Evolutionary conservation across 2,888 invertebrate genomes (phyloP).

Genomic region (Liposcelis brunnea): DNA sequence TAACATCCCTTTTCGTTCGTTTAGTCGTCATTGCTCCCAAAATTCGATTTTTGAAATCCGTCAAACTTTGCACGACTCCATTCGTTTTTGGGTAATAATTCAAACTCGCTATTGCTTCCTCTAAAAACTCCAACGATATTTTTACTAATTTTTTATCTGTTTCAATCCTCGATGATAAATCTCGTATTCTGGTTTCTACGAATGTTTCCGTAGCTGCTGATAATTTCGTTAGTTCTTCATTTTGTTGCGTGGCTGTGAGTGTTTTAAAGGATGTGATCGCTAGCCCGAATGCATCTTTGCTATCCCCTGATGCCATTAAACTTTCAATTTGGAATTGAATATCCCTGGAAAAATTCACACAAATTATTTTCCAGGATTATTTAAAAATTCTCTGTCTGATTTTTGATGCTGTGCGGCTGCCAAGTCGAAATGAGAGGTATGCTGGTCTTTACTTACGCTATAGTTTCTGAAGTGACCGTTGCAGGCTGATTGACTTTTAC

Average conservation of each 20-base stretch:
- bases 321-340: background rate
- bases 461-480: background rate
- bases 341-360: background rate
- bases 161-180: background rate
- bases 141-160: background rate
- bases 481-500: constrained; percentile 1
- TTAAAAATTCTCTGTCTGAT: no score
- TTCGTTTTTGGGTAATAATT: background rate
- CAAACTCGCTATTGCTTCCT: background rate
- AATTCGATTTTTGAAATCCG: no score
- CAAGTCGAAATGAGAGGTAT: background rate
- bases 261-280: background rate
- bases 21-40: no score
- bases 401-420: no score
- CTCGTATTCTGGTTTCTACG: background rate
- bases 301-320: background rate
- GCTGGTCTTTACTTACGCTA: constrained; percentile 1
- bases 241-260: background rate
- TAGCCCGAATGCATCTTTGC: background rate
- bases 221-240: background rate
- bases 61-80: background rate
- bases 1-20: no score
- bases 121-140: background rate
- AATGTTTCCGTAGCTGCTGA: background rate
- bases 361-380: background rate